Evolutionary conservation across 2,888 invertebrate species (phyloP).

Genomic region (Bhutanitis thaidina): DNA sequence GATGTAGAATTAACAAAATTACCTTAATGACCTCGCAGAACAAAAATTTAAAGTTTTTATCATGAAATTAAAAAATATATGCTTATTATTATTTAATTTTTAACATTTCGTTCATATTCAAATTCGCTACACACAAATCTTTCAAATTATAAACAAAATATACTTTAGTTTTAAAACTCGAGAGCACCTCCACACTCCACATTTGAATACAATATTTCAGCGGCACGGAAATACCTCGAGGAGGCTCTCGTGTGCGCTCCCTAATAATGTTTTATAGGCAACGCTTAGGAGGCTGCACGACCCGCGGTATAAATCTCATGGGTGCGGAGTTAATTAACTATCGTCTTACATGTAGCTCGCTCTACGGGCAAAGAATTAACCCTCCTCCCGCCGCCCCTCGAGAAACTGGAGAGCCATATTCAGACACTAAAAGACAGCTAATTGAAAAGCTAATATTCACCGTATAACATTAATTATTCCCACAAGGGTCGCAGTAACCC

Average conservation of each 20-base stretch:
- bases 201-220: slow-evolving; percentile 6
- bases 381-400: slow-evolving; percentile 29
- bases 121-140: not conserved
- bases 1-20: too few species aligned
- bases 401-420: slow-evolving; percentile 60
- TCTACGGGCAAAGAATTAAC: slow-evolving; percentile 54
- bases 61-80: too few species aligned
- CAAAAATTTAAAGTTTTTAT: too few species aligned
- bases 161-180: not conserved
- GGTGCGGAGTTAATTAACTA: slow-evolving; percentile 69
- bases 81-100: too few species aligned
- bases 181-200: not conserved
- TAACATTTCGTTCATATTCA: too few species aligned
- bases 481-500: slow-evolving; percentile 60
- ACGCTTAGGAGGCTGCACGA: slow-evolving; percentile 23
- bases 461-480: slow-evolving; percentile 74
- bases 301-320: slow-evolving; percentile 46
- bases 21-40: too few species aligned
- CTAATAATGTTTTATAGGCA: slow-evolving; percentile 27
- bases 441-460: slow-evolving; percentile 77
- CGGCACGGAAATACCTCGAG: slow-evolving; percentile 11
- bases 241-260: slow-evolving; percentile 23
- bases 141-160: not conserved
- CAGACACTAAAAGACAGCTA: slow-evolving; percentile 70
- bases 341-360: slow-evolving; percentile 48